Evolutionary conservation across 2,888 invertebrate species (phyloP).

Genomic region (Cephus sareptanus): DNA sequence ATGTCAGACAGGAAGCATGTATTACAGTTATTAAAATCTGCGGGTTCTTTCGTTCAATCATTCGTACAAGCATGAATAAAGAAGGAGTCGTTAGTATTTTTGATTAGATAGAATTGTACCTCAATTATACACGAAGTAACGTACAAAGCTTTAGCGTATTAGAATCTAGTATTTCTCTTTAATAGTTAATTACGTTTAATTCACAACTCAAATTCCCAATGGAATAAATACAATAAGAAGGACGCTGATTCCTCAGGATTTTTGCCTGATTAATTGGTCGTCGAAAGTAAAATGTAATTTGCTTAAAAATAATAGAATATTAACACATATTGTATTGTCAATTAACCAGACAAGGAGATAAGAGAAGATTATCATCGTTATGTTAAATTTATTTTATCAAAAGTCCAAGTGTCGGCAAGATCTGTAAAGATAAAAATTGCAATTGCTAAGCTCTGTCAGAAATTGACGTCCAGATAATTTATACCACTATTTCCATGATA

Average conservation of each 20-base stretch:
- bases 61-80: constrained; percentile 23
- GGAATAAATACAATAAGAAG: not conserved
- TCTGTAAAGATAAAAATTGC: not conserved
- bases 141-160: not conserved
- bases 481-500: not conserved
- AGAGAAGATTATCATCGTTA: not conserved
- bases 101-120: constrained; percentile 19
- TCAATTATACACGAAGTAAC: constrained; percentile 12
- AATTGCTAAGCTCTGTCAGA: not conserved
- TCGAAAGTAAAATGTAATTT: not conserved
- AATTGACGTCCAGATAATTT: not conserved
- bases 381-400: not conserved
- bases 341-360: not conserved
- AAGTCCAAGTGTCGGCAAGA: not conserved
- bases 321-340: not conserved
- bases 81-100: constrained; percentile 13
- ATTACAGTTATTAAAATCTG: constrained; percentile 41
- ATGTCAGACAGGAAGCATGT: constrained; percentile 31
- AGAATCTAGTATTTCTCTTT: not conserved
- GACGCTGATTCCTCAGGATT: not conserved
- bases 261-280: not conserved
- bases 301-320: not conserved
- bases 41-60: constrained; percentile 29
- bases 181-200: not conserved
- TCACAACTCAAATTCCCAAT: not conserved